Percentiles rank a stretch among this genome's conserved stretches.
Evolutionary conservation across 1,140 invertebrate genomes (phyloP).

Genomic region (Campoletis sonorensis): DNA sequence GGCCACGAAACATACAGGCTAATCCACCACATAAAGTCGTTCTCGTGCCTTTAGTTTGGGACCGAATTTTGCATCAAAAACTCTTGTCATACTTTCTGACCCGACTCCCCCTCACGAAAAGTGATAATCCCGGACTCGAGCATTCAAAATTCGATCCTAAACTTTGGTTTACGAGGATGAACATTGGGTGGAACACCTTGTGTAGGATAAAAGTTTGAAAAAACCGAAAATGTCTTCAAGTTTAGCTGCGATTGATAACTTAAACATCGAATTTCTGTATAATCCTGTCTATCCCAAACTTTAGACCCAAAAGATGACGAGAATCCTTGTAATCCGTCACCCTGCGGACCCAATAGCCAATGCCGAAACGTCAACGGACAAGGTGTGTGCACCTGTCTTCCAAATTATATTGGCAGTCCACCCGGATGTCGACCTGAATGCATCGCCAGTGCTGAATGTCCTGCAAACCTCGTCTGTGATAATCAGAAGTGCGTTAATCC

Average conservation of each 20-base stretch:
- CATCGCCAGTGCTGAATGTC: slow-evolving; percentile 75
- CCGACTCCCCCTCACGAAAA: too few relatives aligned
- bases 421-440: slow-evolving; percentile 78
- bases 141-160: too few relatives aligned
- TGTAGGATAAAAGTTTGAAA: too few relatives aligned
- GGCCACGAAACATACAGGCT: not conserved
- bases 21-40: not conserved
- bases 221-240: too few relatives aligned
- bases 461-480: slow-evolving; percentile 73
- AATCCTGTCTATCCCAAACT: slow-evolving; percentile 34
- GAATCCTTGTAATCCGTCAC: slow-evolving; percentile 78
- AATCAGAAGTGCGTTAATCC: slow-evolving; percentile 78
- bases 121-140: too few relatives aligned
- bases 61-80: too few relatives aligned
- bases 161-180: too few relatives aligned
- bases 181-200: too few relatives aligned
- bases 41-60: not conserved
- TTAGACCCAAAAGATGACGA: slow-evolving; percentile 57
- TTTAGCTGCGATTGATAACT: too few relatives aligned
- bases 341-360: slow-evolving; percentile 78
- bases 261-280: not conserved
- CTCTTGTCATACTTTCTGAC: too few relatives aligned
- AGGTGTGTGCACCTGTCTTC: slow-evolving; percentile 76
- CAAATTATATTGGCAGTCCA: slow-evolving; percentile 76
- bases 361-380: slow-evolving; percentile 76